Conservation (phyloP, 1,140 invertebrate genomes). For the Brachionus paranguensis region DNA sequence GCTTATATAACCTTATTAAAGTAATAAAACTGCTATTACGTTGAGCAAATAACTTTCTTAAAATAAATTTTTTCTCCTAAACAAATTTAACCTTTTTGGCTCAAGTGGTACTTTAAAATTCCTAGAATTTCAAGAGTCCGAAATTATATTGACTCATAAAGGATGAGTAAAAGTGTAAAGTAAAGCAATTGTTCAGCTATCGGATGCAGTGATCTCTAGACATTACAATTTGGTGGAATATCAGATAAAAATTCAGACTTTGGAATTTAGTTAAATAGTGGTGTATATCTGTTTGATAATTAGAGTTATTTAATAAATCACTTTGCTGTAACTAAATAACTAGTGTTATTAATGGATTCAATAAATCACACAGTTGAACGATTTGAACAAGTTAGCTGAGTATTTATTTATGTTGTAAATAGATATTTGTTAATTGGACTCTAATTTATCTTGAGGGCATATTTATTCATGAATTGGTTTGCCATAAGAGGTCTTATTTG, state of each 20-base stretch:
- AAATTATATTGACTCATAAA: not conserved
- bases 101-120: not conserved
- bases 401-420: constrained; percentile 25
- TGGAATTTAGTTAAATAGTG: not conserved
- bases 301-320: constrained; percentile 27
- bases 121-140: not conserved
- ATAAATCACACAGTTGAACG: constrained; percentile 24
- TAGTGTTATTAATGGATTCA: not conserved
- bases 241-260: not conserved
- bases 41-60: not conserved
- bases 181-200: not conserved
- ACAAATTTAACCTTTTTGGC: not conserved
- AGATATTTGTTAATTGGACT: not conserved
- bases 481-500: not conserved
- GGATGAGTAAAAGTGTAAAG: not conserved
- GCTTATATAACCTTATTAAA: not conserved
- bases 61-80: not conserved
- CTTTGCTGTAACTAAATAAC: not conserved
- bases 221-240: constrained; percentile 14
- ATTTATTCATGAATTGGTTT: constrained; percentile 1
- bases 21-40: not conserved
- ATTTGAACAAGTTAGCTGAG: not conserved
- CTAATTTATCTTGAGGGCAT: constrained; percentile 22
- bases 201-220: not conserved
- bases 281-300: not conserved